phyloP scores from a whole-genome alignment of 2,888 invertebrate species.

The Clepsis dumicolana region DNA sequence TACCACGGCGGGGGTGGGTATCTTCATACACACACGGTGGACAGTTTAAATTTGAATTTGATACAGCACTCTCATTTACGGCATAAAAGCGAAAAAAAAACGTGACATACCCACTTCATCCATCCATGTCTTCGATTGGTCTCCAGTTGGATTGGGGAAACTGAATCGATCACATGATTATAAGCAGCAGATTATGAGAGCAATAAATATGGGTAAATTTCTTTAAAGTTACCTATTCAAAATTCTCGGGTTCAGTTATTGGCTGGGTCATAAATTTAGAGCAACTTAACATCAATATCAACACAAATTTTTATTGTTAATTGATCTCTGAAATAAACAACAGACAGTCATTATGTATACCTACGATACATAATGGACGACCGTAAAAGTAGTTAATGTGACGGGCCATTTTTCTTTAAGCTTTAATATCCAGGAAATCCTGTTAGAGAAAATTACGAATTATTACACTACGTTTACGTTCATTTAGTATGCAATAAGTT shows the following conservation, averaged over 20 bases:
- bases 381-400: neutral
- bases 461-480: constrained; percentile 32
- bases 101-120: too few relatives aligned
- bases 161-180: neutral
- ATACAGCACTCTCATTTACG: too few relatives aligned
- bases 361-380: neutral
- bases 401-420: constrained; percentile 12
- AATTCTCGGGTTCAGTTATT: neutral
- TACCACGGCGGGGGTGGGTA: too few relatives aligned
- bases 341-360: neutral
- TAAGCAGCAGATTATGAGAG: neutral
- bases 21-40: too few relatives aligned
- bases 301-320: neutral
- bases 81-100: too few relatives aligned
- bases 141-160: too few relatives aligned
- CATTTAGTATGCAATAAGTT: constrained; percentile 30
- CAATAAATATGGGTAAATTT: neutral
- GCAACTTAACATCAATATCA: neutral
- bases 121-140: too few relatives aligned
- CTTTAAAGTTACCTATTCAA: neutral
- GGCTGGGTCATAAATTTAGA: too few relatives aligned
- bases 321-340: neutral
- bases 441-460: constrained; percentile 24
- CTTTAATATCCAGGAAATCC: constrained; percentile 27
- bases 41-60: too few relatives aligned